These are phyloP conservation scores for Zootoca vivipara DNA, from an alignment of 2,113 vertebrate genomes.

Conservation along the genomic window DNA sequence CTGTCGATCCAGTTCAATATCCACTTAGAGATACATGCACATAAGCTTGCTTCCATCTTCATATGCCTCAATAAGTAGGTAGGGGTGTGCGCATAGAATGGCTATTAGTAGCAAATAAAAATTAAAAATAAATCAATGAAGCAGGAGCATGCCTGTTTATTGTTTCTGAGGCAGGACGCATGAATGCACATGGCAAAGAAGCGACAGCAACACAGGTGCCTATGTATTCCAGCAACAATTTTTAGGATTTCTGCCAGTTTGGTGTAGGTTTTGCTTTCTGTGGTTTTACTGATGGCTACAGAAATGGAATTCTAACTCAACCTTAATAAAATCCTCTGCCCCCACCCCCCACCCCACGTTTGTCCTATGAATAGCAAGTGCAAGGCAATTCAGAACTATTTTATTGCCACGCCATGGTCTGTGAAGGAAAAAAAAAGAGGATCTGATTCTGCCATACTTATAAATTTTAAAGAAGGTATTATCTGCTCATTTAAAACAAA, in stretches of 20 bases:
- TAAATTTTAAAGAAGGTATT: slow-evolving; percentile 83
- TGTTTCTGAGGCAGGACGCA: slow-evolving; percentile 30
- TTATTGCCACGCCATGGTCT: slow-evolving; percentile 49
- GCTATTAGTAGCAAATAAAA: neutral
- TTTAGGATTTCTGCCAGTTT: neutral
- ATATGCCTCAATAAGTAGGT: neutral
- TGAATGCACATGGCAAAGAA: slow-evolving; percentile 21
- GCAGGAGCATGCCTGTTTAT: neutral
- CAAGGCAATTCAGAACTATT: slow-evolving; percentile 60
- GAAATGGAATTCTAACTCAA: slow-evolving; percentile 60
- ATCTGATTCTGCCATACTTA: slow-evolving; percentile 68
- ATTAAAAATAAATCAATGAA: neutral
- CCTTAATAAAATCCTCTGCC: slow-evolving; percentile 57
- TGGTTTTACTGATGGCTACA: slow-evolving; percentile 27
- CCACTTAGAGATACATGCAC: neutral
- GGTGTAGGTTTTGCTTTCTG: slow-evolving; percentile 9
- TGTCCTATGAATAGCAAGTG: slow-evolving; percentile 62
- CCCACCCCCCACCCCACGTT: slow-evolving; percentile 34
- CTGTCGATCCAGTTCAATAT: neutral
- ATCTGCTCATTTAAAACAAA: slow-evolving; percentile 81
- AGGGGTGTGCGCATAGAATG: neutral
- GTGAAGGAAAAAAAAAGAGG: slow-evolving; percentile 49
- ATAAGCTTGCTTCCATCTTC: neutral
- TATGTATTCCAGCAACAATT: neutral
- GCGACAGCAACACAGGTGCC: neutral